Evolutionary conservation across 2,888 invertebrate species (phyloP), one percentile per base, ranked within the genome.

Genomic region (Criorhina ranunculi): DNA sequence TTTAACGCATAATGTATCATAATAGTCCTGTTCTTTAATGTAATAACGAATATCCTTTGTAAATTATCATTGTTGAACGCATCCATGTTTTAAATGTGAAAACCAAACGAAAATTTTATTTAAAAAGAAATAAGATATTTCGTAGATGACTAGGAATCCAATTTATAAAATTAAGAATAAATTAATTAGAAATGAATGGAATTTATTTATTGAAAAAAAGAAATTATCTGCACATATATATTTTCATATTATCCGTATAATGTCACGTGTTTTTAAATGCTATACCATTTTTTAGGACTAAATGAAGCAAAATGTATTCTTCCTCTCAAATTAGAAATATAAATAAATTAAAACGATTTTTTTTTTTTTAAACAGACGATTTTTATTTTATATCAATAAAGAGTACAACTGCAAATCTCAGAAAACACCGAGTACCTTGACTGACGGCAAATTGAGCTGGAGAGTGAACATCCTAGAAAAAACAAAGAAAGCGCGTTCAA

Each of bases 171-270:
- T n/a, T n/a, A 51, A 60, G 37, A 12, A 66, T n/a, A 53, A 44
- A 69, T 15, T 7, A 24, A 46, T 72, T 60, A 53, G 17, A 67
- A 77, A 35, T 69, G 24, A 42, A 77, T 69, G 42, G 59, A 67
- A 67, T 60, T 67, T 40, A 51, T 67, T 67, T 51, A 53, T 60
- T 42, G 4, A 19, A 44, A 46, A 29, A 15, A 24, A 15, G 17
- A 42, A 42, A 35, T 73, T 64, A 42, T 73, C 53, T 73, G 73
- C 73, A 73, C 73, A 62, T 53, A 31, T 75, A 75, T 75, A 66
- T 75, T 66, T 66, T 55, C 64, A 57, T 55, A 69, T 69, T 55
- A 55, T 33, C 12, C 31, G 5, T 57, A 75, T 64, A 55, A 12
- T 64, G 46, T 66, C 64, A 75, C 57, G 37, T 75, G 75, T 75